Conservation (phyloP, 2,888 invertebrate species). For the Thysanoteuthis rhombus region DNA sequence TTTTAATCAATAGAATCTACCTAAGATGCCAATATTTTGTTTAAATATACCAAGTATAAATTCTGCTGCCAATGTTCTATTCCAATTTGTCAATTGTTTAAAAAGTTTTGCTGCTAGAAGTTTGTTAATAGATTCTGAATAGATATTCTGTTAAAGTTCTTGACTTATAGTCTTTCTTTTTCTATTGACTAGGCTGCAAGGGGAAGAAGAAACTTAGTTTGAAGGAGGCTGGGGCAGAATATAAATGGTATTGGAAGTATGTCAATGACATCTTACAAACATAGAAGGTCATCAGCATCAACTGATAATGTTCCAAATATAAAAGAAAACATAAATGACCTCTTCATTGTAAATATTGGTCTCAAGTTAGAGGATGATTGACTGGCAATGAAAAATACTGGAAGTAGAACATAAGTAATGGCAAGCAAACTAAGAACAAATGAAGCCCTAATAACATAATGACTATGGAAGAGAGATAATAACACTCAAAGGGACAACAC, state of each 20-base stretch:
- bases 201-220: not conserved
- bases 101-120: not conserved
- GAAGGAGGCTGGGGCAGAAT: not conserved
- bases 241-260: slow-evolving; percentile 12
- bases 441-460: slow-evolving; percentile 12
- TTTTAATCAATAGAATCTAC: not conserved
- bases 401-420: not conserved
- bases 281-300: slow-evolving; percentile 12
- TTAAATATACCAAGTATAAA: not conserved
- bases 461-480: not conserved
- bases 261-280: slow-evolving; percentile 12
- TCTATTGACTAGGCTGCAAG: not conserved
- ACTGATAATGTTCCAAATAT: not conserved
- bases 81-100: not conserved
- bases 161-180: not conserved
- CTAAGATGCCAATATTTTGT: not conserved
- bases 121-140: not conserved
- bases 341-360: slow-evolving; percentile 12
- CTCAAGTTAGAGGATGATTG: not conserved
- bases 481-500: not conserved
- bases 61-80: not conserved
- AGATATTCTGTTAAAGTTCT: not conserved
- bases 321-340: slow-evolving; percentile 12
- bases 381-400: not conserved
- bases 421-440: not conserved